Percentiles rank a stretch among this genome's conserved stretches.
phyloP scores from a whole-genome alignment of 2,888 invertebrate species.

The Candidula unifasciata region DNA sequence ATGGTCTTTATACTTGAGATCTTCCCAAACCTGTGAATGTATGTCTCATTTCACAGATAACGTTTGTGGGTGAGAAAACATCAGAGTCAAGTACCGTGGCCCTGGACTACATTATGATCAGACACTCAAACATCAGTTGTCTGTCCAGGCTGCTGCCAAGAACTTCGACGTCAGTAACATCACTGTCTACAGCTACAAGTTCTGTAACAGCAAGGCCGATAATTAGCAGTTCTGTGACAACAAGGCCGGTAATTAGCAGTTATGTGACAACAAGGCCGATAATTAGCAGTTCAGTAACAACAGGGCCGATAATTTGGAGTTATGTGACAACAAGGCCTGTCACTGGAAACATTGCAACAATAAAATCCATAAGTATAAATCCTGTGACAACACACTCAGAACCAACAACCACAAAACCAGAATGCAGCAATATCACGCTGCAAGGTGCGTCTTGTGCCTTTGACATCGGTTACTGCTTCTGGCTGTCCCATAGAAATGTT shows the following conservation, averaged over 20 bases:
- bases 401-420: neutral
- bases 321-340: no score
- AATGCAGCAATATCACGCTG: neutral
- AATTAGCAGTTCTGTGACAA: no score
- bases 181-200: no score
- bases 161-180: no score
- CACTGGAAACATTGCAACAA: no score
- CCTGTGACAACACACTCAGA: neutral
- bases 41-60: neutral
- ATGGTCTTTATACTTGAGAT: no score
- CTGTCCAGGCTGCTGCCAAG: no score
- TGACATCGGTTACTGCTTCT: neutral
- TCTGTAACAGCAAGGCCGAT: no score
- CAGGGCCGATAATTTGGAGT: no score
- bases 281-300: neutral
- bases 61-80: neutral
- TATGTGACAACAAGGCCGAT: no score
- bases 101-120: slow-evolving; percentile 6
- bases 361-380: no score
- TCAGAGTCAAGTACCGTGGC: neutral
- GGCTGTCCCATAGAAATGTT: neutral
- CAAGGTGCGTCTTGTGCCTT: neutral
- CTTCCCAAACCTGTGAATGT: neutral
- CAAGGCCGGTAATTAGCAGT: no score
- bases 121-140: neutral